These are phyloP conservation scores for Drosophila putrida DNA, from an alignment of 2,888 invertebrate species.

Conservation along the genomic window DNA sequence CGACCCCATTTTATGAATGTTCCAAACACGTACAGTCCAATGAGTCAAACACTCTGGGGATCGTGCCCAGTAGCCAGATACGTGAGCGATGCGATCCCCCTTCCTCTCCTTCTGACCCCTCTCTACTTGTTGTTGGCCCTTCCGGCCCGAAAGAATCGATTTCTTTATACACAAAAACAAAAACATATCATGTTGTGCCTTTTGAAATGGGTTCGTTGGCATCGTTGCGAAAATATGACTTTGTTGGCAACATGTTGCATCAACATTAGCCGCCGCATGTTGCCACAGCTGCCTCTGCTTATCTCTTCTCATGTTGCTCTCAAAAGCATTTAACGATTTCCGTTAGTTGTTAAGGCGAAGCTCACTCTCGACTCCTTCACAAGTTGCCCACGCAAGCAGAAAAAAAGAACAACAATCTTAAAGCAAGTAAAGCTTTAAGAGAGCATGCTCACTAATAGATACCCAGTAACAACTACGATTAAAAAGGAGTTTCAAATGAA, in stretches of 20 bases:
- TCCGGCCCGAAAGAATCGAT: constrained; percentile 70
- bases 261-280: constrained; percentile 43
- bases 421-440: constrained; percentile 2
- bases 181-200: constrained; percentile 25
- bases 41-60: constrained; percentile 52
- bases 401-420: constrained; percentile 22
- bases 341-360: constrained; percentile 50
- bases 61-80: constrained; percentile 63
- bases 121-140: constrained; percentile 21
- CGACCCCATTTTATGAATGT: constrained; percentile 44
- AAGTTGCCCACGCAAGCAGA: constrained; percentile 55
- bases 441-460: background rate
- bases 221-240: constrained; percentile 52
- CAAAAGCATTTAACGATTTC: constrained; percentile 73
- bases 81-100: constrained; percentile 49
- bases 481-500: too few species aligned
- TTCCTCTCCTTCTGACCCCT: background rate
- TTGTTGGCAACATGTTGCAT: constrained; percentile 74
- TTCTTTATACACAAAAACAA: constrained; percentile 52
- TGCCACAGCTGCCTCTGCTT: constrained; percentile 41
- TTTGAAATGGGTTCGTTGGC: constrained; percentile 61
- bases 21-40: constrained; percentile 31
- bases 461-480: constrained; percentile 1
- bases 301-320: constrained; percentile 41
- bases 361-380: constrained; percentile 48